Evolutionary conservation across 2,888 invertebrate genomes (phyloP).

Genomic region (Tolmerus cingulatus): DNA sequence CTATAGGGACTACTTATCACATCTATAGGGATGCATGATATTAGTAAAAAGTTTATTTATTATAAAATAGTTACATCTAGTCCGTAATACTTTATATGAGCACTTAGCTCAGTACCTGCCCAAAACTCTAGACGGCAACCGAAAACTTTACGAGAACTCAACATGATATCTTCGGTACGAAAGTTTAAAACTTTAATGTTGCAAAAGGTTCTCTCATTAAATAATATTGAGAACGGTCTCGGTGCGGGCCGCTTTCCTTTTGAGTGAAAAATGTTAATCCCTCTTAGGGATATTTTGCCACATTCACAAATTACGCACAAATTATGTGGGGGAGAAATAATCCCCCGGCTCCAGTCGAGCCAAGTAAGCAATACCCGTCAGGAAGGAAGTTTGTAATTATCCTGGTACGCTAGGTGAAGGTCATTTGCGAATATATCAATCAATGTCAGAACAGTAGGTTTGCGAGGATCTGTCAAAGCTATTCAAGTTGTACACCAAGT

Average conservation of each 20-base stretch:
- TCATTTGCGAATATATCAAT: conserved; percentile 9
- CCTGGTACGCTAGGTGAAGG: background rate
- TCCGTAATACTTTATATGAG: no score
- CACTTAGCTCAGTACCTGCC: no score
- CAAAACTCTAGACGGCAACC: background rate
- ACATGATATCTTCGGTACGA: background rate
- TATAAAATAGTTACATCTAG: no score
- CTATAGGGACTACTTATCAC: no score
- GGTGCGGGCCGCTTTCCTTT: background rate
- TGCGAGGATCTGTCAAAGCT: conserved; percentile 1
- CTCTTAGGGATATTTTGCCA: background rate
- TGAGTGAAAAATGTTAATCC: background rate
- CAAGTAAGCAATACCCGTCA: background rate
- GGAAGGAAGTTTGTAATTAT: background rate
- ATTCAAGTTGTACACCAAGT: conserved; percentile 12
- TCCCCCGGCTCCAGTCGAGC: background rate
- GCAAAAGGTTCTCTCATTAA: background rate
- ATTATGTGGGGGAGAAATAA: background rate
- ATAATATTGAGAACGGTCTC: background rate
- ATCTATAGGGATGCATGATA: no score
- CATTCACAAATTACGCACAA: background rate
- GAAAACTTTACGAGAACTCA: background rate
- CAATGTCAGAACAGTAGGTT: background rate
- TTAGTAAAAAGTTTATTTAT: no score
- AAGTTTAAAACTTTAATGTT: background rate